Conservation (phyloP, 1,140 invertebrate genomes). For the Neuroterus valhalla region DNA sequence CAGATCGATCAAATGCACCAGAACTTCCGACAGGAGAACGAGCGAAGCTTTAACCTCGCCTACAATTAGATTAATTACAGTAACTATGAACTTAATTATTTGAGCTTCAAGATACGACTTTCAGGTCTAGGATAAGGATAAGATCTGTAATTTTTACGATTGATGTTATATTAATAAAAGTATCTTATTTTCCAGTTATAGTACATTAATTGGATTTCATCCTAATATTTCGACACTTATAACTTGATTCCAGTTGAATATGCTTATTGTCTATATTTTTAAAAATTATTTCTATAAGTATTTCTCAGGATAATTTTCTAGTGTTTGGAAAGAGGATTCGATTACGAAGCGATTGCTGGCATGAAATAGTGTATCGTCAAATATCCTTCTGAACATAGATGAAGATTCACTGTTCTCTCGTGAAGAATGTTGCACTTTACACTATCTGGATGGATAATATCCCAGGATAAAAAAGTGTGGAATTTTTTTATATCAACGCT, state of each 20-base stretch:
- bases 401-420: slow-evolving; percentile 76
- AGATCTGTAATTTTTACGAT: not conserved
- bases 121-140: not conserved
- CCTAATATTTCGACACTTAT: slow-evolving; percentile 5
- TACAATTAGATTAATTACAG: slow-evolving; percentile 62
- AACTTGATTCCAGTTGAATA: slow-evolving; percentile 1
- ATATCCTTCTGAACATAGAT: slow-evolving; percentile 76
- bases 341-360: slow-evolving; percentile 67
- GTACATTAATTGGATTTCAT: slow-evolving; percentile 22
- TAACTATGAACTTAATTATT: slow-evolving; percentile 22
- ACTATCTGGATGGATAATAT: slow-evolving; percentile 76
- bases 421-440: slow-evolving; percentile 79
- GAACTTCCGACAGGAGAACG: slow-evolving; percentile 84
- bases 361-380: slow-evolving; percentile 79
- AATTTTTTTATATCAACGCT: slow-evolving; percentile 78
- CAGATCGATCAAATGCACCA: slow-evolving; percentile 90
- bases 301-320: slow-evolving; percentile 1
- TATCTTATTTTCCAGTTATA: not conserved
- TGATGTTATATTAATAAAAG: not conserved
- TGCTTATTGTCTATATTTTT: too few relatives aligned
- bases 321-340: not conserved
- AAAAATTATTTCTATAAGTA: not conserved
- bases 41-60: slow-evolving; percentile 79
- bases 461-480: slow-evolving; percentile 77
- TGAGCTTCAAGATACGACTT: not conserved